Evolutionary conservation across 2,888 invertebrate species (phyloP).

Genomic region (Tineola bisselliella): DNA sequence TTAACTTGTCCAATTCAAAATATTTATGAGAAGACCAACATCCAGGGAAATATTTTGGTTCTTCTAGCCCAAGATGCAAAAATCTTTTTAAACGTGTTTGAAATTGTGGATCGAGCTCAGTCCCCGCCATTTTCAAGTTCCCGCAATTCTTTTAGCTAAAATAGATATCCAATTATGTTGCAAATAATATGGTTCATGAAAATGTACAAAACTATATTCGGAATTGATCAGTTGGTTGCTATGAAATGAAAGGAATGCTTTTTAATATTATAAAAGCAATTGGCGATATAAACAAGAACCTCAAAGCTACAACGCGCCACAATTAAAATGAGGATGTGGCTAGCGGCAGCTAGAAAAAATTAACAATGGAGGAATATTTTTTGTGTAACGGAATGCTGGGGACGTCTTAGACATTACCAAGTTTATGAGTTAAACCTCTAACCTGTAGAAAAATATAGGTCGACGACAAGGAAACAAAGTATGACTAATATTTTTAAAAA

Average conservation of each 20-base stretch:
- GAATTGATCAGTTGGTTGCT: constrained; percentile 35
- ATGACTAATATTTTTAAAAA: background rate
- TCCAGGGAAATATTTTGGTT: constrained; percentile 65
- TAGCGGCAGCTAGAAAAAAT: constrained; percentile 41
- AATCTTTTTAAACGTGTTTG: constrained; percentile 54
- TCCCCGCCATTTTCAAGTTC: constrained; percentile 14
- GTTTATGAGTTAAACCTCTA: background rate
- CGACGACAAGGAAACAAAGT: background rate
- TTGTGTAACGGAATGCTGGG: background rate
- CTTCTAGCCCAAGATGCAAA: constrained; percentile 62
- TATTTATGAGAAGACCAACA: constrained; percentile 63
- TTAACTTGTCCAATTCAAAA: constrained; percentile 48
- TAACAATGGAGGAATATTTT: constrained; percentile 42
- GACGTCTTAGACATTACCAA: background rate
- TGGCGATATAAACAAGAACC: constrained; percentile 34
- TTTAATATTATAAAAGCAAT: constrained; percentile 32
- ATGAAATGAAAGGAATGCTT: constrained; percentile 26
- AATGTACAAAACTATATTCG: background rate
- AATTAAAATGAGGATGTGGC: constrained; percentile 64
- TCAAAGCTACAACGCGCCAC: constrained; percentile 45
- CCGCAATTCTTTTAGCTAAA: constrained; percentile 14
- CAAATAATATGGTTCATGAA: background rate
- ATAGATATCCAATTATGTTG: background rate
- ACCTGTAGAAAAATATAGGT: background rate
- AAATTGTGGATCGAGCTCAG: constrained; percentile 35